These are phyloP conservation scores for Spisula solida DNA, from an alignment of 2,888 invertebrate genomes.

Conservation along the genomic window DNA sequence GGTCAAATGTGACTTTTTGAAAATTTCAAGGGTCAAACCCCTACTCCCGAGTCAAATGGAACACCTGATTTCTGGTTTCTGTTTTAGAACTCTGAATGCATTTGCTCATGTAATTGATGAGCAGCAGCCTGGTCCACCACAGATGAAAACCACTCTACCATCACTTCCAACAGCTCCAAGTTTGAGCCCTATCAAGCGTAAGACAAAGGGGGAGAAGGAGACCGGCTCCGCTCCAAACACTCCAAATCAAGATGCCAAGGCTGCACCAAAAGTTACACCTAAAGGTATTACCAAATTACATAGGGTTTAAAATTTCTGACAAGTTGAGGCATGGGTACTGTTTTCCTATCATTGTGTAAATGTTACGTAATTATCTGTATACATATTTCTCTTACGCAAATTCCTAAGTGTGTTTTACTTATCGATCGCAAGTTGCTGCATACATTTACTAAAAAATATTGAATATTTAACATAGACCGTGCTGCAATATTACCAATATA, in stretches of 20 bases:
- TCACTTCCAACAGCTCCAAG: conserved; percentile 87
- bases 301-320: too few species aligned
- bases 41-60: too few species aligned
- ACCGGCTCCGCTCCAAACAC: conserved; percentile 65
- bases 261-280: conserved; percentile 76
- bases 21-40: too few species aligned
- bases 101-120: conserved; percentile 93
- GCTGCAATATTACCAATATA: too few species aligned
- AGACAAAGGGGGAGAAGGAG: conserved; percentile 84
- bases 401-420: too few species aligned
- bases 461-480: too few species aligned
- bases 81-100: conserved; percentile 90
- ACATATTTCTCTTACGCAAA: too few species aligned
- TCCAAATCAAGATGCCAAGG: conserved; percentile 70
- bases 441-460: too few species aligned
- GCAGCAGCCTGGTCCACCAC: conserved; percentile 87
- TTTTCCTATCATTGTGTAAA: too few species aligned
- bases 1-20: not conserved
- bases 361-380: too few species aligned
- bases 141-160: conserved; percentile 89
- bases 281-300: conserved; percentile 76
- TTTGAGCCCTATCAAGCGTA: conserved; percentile 87
- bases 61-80: not conserved
- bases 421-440: too few species aligned
- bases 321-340: too few species aligned